Evolutionary conservation across 2,113 vertebrate genomes (phyloP), one percentile per base, ranked within the genome.

Genomic region (Copsychus sechellarum): DNA sequence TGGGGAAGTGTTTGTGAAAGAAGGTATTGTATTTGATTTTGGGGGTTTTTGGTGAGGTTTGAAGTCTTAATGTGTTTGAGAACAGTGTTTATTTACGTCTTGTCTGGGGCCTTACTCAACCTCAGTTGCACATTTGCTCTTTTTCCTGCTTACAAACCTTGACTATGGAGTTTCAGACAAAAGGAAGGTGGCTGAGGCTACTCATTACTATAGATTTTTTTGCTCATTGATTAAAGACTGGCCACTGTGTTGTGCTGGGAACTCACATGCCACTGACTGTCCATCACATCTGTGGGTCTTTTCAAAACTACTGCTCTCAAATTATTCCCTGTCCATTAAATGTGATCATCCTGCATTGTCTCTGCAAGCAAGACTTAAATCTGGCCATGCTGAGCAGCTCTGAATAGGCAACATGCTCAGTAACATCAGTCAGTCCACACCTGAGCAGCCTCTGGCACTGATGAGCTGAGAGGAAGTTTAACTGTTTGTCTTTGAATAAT

Each of bases 1-100:
- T 99, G 98, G 98, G 98, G 98, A 76, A 97, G 93, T 1, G 94
- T 99, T 80, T 98, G 98, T 90, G 98, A 99, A 78, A 98, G 92
- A 89, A 98, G 98, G 98, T 98, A 97, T 51, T 4, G 14, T 79
- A 43, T 91, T 48, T 26, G 24, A 29, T 62, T 11, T 18, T 19
- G 48, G 22, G 23, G 3, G 1, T 31, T 57, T 43, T 79, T 88
- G 2, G 17, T 61, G 29, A 61, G 14, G 13, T 66, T 66, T 65
- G 40, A 77, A 47, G 17, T 42, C 20, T 72, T 72, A 8, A 48
- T 42, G 20, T 47, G 18, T 82, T 73, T 69, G n/a, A 67, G 23
- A 12, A 51, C 0, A 0, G n/a, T 47, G 24, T 45, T 61, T 62
- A 18, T 82, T 92, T 72, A 36, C 8, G 9, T 29, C 40, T 53